Evolutionary conservation across 2,113 vertebrate species (phyloP), one percentile per base, ranked within the genome.

Genomic region (Bos indicus): DNA sequence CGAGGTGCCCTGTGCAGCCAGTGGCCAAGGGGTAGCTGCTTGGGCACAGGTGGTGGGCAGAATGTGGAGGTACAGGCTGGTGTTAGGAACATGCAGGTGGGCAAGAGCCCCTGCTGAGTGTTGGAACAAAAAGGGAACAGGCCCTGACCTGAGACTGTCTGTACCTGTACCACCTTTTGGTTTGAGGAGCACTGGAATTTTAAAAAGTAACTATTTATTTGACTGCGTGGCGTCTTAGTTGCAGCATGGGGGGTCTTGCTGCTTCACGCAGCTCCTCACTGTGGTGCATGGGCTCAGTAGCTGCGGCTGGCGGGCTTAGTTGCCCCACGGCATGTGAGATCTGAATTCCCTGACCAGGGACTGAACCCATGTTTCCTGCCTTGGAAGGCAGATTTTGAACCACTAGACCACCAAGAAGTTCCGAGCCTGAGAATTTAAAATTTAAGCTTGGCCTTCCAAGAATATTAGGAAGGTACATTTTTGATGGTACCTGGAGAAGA

Each of bases 291-390:
- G 67, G 21, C 67, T 74, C 67, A 77, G 6, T 14, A 26, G 36
- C 3, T 13, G 21, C 0, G 0, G 40, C 71, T 43, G 36, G 36
- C 0, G 0, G 40, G 23, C 40, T 6, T 77, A 26, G 6, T 26
- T 43, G 21, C 23, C 40, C 23, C 71, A 77, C 2, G 40, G 71
- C 40, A 43, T 26, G 40, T 14, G 71, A 77, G 71, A 77, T 43
- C 71, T 77, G 26, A 43, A 43, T 77, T 77, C 11, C 40, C 23
- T 77, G 71, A 77, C 71, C 36, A 77, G 36, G 71, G 6, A 43
- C 36, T 43, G 36, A 74, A 25, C 36, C 71, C 23, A 26, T 26
- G 71, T 43, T 43, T 40, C 71, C 71, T 77, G 23, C 40, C 15
- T 4, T 26, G 40, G 71, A 43, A 43, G 71, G 23, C 23, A 77